Evolutionary conservation across 2,888 invertebrate genomes (phyloP).

Genomic region (Sphinx pinastri): DNA sequence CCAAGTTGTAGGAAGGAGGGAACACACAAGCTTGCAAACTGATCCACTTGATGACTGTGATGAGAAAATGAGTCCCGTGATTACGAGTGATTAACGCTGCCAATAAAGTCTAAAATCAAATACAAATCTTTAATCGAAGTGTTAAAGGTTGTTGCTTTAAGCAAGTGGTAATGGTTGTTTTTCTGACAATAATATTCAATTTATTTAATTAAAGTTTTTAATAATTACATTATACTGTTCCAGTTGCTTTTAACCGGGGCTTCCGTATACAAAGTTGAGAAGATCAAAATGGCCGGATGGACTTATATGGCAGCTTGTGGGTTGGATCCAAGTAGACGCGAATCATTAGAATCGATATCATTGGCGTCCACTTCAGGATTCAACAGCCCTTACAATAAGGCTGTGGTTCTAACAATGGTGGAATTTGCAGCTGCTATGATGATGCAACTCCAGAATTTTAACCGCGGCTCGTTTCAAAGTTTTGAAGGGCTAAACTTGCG

Average conservation of each 20-base stretch:
- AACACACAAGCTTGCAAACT: too few relatives aligned
- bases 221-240: neutral
- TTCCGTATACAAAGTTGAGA: constrained; percentile 91
- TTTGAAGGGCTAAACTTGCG: constrained; percentile 87
- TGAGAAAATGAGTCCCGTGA: too few relatives aligned
- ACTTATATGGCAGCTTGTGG: constrained; percentile 99
- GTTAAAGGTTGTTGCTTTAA: too few relatives aligned
- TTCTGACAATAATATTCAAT: too few relatives aligned
- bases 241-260: constrained; percentile 63
- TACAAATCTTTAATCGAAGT: too few relatives aligned
- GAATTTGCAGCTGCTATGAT: constrained; percentile 81
- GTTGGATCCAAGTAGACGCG: constrained; percentile 88
- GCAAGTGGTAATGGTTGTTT: too few relatives aligned
- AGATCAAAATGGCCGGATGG: constrained; percentile 98
- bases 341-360: constrained; percentile 78
- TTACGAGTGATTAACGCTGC: too few relatives aligned
- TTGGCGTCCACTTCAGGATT: constrained; percentile 46
- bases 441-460: constrained; percentile 81
- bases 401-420: constrained; percentile 76
- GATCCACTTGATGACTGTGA: too few relatives aligned
- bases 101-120: too few relatives aligned
- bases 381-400: constrained; percentile 67
- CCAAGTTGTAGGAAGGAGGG: too few relatives aligned
- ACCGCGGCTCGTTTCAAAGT: constrained; percentile 84
- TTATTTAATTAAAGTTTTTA: neutral